Conservation (phyloP, 2,888 invertebrate species). For the Apoda limacodes region DNA sequence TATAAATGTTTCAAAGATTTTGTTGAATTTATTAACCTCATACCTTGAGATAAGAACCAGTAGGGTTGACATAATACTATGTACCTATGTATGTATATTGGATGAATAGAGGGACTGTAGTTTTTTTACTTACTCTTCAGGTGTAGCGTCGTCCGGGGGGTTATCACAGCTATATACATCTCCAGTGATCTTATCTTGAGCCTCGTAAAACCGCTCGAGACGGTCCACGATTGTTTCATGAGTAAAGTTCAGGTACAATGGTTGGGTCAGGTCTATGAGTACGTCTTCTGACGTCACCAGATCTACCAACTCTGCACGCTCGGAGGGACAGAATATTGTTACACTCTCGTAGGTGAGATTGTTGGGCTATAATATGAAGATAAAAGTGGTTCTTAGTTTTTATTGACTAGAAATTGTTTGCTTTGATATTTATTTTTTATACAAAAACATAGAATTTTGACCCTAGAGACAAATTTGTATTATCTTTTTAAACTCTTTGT, state of each 20-base stretch:
- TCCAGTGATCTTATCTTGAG: slow-evolving; percentile 84
- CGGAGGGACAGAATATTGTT: slow-evolving; percentile 86
- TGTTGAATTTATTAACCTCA: too few relatives aligned
- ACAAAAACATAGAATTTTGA: too few relatives aligned
- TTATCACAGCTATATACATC: slow-evolving; percentile 83
- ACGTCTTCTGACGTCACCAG: slow-evolving; percentile 81
- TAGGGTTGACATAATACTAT: too few relatives aligned
- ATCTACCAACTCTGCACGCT: slow-evolving; percentile 78
- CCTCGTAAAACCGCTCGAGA: slow-evolving; percentile 73
- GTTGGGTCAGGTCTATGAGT: slow-evolving; percentile 82
- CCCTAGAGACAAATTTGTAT: too few relatives aligned
- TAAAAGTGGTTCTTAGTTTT: too few relatives aligned
- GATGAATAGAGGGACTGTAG: too few relatives aligned
- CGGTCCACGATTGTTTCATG: slow-evolving; percentile 84
- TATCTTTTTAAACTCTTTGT: too few relatives aligned
- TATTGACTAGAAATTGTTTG: too few relatives aligned
- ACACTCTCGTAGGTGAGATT: slow-evolving; percentile 82
- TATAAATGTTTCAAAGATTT: too few relatives aligned
- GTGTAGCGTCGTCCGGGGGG: slow-evolving; percentile 67
- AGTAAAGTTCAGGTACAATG: slow-evolving; percentile 88
- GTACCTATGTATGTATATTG: too few relatives aligned
- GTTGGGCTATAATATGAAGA: slow-evolving; percentile 74
- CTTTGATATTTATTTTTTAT: too few relatives aligned
- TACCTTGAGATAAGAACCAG: too few relatives aligned
- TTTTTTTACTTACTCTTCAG: slow-evolving; percentile 68